phyloP scores from a whole-genome alignment of 2,888 invertebrate species.

The Eremobia ochroleuca region DNA sequence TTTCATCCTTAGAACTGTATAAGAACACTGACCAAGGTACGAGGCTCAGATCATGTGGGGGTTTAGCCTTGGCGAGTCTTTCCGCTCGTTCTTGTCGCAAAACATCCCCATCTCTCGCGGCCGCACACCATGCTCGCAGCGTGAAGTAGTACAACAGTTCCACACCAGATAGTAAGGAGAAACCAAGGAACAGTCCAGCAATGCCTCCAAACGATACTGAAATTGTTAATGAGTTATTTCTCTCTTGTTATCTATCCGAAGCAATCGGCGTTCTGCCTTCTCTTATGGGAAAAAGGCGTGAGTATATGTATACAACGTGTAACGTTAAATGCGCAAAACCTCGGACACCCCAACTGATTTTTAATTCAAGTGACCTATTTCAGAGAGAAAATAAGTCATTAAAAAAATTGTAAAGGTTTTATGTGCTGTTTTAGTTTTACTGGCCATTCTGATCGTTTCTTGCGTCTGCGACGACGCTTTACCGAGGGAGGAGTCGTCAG shows the following conservation, averaged over 20 bases:
- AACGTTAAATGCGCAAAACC: too few species aligned
- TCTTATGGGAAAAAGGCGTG: not conserved
- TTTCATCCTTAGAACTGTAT: not conserved
- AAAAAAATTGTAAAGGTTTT: too few species aligned
- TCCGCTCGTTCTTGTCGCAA: conserved; percentile 87
- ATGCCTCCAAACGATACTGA: conserved; percentile 93
- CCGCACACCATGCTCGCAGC: conserved; percentile 92
- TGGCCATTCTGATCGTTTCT: too few species aligned
- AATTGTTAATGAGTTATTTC: conserved; percentile 14
- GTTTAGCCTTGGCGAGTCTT: conserved; percentile 81
- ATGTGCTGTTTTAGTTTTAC: too few species aligned
- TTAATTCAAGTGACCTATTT: too few species aligned
- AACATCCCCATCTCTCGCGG: conserved; percentile 87
- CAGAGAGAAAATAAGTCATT: too few species aligned
- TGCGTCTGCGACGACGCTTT: too few species aligned
- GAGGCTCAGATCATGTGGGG: conserved; percentile 86
- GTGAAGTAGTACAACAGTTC: conserved; percentile 95
- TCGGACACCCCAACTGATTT: too few species aligned
- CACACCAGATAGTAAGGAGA: conserved; percentile 94
- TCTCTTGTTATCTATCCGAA: not conserved
- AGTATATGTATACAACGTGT: too few species aligned
- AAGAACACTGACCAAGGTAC: conserved; percentile 81
- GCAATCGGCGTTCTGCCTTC: too few species aligned
- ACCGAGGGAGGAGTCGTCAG: too few species aligned
- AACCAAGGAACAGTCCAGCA: conserved; percentile 93